Evolutionary conservation across 2,888 invertebrate genomes (phyloP), one percentile per base, ranked within the genome.

Genomic region (Nomada hirtipes): DNA sequence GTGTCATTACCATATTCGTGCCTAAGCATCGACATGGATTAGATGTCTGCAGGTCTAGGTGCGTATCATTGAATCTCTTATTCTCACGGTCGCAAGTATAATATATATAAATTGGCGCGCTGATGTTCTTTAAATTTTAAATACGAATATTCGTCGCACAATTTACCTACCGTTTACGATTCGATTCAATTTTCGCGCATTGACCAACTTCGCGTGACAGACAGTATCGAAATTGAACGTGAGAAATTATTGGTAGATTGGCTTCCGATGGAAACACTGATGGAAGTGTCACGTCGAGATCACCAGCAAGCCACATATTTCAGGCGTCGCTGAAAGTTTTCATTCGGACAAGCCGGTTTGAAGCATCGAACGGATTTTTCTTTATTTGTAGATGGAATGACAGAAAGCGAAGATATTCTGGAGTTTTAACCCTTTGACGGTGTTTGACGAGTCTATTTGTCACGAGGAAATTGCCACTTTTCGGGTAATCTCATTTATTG

Each of bases 1-100:
- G 68, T 64, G 79, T 86, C 86, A 85, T 79, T 79, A 83, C 57
- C 86, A 83, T 82, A 84, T 76, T 52, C 80, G 63, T 57, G 74
- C 68, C 53, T 67, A 55, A 29, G 29, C 74, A 72, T 65, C 50
- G 26, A 47, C 52, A 44, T 26, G 77, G 67, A 80, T 84, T 78
- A 82, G 73, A 79, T 73, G 52, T 72, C 67, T 42, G 65, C 55
- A 36, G 59, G 64, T 36, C 7, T 4, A 36, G 36, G 36, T 7
- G 36, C 36, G 36, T 7, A 7, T 7, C 36, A 7, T 36, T 36
- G 36, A 36, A 36, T 7, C 36, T 36, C 36, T 36, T 36, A 36
- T 36, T 36, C 36, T 36, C 36, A 7, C 36, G 36, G 36, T 36
- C 36, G 36, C 7, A 36, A 36, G 7, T 7, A 36, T 20, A 20